A percentile compares a stretch with the other conserved stretches of the same genome.
These are phyloP conservation scores for Pelagia noctiluca DNA, from an alignment of 30 jellyfish, hydroid and myxozoan genomes.

Conservation along the genomic window DNA sequence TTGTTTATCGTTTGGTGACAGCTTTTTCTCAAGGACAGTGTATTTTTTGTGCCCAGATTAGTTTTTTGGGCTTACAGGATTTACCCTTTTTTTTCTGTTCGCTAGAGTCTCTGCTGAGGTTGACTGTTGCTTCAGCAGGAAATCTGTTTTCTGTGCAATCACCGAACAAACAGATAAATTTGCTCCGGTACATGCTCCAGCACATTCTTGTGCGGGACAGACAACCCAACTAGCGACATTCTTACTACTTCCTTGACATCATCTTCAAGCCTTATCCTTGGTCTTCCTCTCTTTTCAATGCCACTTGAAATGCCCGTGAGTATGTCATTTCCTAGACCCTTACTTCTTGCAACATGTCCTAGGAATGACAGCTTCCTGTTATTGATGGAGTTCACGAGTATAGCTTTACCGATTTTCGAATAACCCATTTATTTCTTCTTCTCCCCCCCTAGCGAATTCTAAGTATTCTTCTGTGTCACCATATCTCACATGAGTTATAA, in stretches of 20 bases:
- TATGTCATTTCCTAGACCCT: constrained; percentile 13
- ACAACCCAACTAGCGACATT: background rate
- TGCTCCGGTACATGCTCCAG: too few species aligned
- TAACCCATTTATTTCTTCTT: background rate
- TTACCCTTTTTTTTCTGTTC: too few species aligned
- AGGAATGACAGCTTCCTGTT: constrained; percentile 10
- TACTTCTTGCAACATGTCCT: constrained; percentile 33
- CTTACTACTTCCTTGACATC: background rate
- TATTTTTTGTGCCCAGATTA: too few species aligned
- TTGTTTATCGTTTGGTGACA: too few species aligned
- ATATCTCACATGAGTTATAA: background rate
- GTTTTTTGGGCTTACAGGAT: too few species aligned
- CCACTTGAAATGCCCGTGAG: background rate
- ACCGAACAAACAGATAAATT: too few species aligned
- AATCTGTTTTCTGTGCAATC: too few species aligned
- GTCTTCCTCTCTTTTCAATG: background rate
- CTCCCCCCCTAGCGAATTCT: background rate
- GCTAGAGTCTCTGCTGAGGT: too few species aligned
- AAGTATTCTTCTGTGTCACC: background rate
- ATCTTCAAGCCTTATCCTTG: background rate
- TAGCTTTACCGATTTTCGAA: constrained; percentile 7
- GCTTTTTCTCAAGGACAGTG: too few species aligned
- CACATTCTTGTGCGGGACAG: background rate
- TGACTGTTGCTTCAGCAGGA: too few species aligned
- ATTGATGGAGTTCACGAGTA: background rate